Conservation (phyloP, 2,888 invertebrate species). For the Drosophila lutescens region DNA sequence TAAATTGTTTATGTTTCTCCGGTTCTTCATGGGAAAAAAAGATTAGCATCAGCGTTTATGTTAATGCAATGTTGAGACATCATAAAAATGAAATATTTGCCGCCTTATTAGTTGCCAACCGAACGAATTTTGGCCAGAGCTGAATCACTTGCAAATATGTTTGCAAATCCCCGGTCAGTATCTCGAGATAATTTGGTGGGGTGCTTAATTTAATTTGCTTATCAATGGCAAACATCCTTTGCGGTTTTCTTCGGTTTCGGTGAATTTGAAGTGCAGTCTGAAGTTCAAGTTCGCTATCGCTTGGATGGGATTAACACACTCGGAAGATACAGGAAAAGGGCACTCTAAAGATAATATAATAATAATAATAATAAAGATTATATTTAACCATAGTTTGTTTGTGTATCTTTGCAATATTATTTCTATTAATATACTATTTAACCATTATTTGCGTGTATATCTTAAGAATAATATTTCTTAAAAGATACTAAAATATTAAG, state of each 20-base stretch:
- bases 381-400: neutral
- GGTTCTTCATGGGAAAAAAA: constrained; percentile 78
- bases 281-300: constrained; percentile 69
- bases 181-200: constrained; percentile 33
- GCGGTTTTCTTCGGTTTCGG: neutral
- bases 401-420: neutral
- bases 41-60: constrained; percentile 81
- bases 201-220: constrained; percentile 54
- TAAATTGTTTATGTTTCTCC: constrained; percentile 72
- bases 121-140: constrained; percentile 34
- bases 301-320: neutral
- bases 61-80: constrained; percentile 71
- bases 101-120: constrained; percentile 45
- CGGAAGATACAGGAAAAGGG: neutral
- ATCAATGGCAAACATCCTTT: constrained; percentile 75
- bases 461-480: too few species aligned
- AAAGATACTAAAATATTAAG: neutral
- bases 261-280: constrained; percentile 74
- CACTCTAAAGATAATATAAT: neutral
- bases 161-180: constrained; percentile 5
- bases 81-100: constrained; percentile 69
- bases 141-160: constrained; percentile 73
- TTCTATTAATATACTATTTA: too few species aligned
- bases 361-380: neutral
- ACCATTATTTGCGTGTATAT: too few species aligned